A percentile compares a stretch with the other conserved stretches of the same genome.
These are phyloP conservation scores for Homarus gammarus DNA, from an alignment of 2,888 invertebrate genomes.

Conservation along the genomic window DNA sequence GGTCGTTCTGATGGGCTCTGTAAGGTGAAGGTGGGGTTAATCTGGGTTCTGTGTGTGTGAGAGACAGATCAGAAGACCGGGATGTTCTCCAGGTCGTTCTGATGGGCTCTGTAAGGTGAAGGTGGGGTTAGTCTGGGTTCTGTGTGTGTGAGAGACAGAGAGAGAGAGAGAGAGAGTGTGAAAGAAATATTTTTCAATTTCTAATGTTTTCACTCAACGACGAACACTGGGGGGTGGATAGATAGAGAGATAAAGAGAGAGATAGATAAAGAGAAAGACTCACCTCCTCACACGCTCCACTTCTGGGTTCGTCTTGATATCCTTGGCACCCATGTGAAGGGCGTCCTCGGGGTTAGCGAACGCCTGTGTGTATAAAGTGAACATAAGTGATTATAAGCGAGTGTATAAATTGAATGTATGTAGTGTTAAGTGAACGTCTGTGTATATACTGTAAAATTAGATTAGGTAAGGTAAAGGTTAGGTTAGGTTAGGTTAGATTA, in stretches of 20 bases:
- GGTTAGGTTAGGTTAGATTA: neutral
- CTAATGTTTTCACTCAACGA: no score
- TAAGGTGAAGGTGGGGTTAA: slow-evolving; percentile 76
- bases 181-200: no score
- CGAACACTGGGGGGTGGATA: no score
- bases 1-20: slow-evolving; percentile 86
- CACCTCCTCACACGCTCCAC: slow-evolving; percentile 58
- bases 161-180: no score
- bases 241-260: no score
- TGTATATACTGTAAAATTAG: no score
- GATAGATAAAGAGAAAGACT: no score
- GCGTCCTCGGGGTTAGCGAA: slow-evolving; percentile 63
- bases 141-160: neutral
- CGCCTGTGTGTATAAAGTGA: slow-evolving; percentile 26
- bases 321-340: neutral
- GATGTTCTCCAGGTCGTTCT: slow-evolving; percentile 87
- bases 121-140: neutral
- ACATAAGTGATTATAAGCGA: no score
- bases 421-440: no score
- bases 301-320: slow-evolving; percentile 9
- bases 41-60: neutral
- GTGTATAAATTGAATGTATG: no score
- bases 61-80: slow-evolving; percentile 82
- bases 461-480: neutral
- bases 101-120: slow-evolving; percentile 83